Conservation (phyloP, 2,113 vertebrate species). For the Centropristis striata region DNA sequence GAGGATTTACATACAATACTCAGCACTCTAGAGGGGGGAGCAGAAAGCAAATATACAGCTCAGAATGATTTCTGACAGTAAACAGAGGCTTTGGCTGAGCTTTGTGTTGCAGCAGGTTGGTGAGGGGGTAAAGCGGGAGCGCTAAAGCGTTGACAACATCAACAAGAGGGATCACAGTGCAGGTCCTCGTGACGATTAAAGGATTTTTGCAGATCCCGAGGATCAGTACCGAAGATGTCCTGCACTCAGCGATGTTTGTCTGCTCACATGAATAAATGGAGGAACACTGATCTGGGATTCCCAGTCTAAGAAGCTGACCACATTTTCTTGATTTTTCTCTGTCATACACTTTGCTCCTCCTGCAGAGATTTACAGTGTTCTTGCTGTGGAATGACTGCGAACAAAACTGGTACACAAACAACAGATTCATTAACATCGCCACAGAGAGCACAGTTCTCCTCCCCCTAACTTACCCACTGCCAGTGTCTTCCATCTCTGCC, state of each 20-base stretch:
- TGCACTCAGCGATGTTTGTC: conserved; percentile 23
- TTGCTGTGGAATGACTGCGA: conserved; percentile 8
- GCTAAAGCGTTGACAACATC: conserved; percentile 53
- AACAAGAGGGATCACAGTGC: conserved; percentile 50
- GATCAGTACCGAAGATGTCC: conserved; percentile 56
- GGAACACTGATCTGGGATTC: conserved; percentile 33
- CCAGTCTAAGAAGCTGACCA: neutral
- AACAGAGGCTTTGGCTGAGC: conserved; percentile 66
- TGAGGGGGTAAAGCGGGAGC: conserved; percentile 21
- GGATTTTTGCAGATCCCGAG: conserved; percentile 67
- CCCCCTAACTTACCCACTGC: conserved; percentile 18
- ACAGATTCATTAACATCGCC: conserved; percentile 20
- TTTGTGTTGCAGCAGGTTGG: conserved; percentile 59
- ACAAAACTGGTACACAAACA: conserved; percentile 21
- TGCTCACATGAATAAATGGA: conserved; percentile 23
- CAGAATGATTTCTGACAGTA: conserved; percentile 75
- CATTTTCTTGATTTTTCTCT: conserved; percentile 9
- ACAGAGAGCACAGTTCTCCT: conserved; percentile 20
- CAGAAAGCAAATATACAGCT: conserved; percentile 69
- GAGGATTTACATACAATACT: conserved; percentile 82
- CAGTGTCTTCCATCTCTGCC: conserved; percentile 22
- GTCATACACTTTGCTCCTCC: neutral
- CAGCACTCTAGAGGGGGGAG: conserved; percentile 52
- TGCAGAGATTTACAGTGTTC: conserved; percentile 35
- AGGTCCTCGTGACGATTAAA: conserved; percentile 60